Conservation (phyloP, 2,113 vertebrate genomes). For the Noctilio leporinus region DNA sequence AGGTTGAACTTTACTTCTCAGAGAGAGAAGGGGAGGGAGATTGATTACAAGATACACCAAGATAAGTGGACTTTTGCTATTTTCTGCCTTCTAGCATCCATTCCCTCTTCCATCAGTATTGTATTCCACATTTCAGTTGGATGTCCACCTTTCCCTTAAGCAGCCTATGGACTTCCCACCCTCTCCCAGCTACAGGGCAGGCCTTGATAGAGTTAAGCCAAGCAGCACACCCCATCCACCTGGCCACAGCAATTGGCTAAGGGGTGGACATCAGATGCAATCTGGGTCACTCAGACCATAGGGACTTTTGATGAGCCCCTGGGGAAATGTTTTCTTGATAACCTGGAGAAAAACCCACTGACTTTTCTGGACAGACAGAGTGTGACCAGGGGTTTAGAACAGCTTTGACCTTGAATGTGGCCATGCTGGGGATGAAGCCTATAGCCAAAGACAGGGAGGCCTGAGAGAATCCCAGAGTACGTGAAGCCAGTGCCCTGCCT, state of each 20-base stretch:
- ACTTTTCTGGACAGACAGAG: background rate
- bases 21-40: background rate
- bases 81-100: background rate
- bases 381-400: background rate
- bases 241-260: background rate
- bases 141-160: background rate
- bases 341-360: background rate
- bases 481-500: background rate
- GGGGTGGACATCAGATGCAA: background rate
- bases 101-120: background rate
- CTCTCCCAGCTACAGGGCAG: background rate
- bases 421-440: background rate
- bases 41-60: background rate
- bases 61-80: background rate
- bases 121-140: background rate
- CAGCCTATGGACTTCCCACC: background rate
- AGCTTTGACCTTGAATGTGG: background rate
- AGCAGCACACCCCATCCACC: background rate
- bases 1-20: background rate
- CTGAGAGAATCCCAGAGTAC: background rate
- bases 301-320: background rate
- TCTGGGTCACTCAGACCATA: background rate
- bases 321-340: background rate
- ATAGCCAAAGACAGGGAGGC: background rate
- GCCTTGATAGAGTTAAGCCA: background rate